Percentiles rank a stretch among this genome's conserved stretches.
Evolutionary conservation across 2,113 vertebrate species (phyloP).

Genomic region (human (Homo sapiens)): DNA sequence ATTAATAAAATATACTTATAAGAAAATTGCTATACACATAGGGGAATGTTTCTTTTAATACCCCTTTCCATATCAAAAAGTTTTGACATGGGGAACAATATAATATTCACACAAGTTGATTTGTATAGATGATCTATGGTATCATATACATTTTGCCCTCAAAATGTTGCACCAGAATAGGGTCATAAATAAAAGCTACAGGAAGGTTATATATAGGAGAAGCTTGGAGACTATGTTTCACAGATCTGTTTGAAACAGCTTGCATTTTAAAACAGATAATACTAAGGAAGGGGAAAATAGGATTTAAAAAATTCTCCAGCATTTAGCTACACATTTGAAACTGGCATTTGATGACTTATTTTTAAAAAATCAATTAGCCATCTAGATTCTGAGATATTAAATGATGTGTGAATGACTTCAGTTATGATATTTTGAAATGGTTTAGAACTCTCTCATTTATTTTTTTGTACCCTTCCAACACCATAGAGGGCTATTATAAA

Average conservation of each 20-base stretch:
- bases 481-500: background rate
- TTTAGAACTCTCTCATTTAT: background rate
- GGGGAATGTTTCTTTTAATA: constrained; percentile 59
- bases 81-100: constrained; percentile 35
- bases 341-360: background rate
- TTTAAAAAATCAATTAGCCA: constrained; percentile 26
- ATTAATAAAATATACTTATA: constrained; percentile 72
- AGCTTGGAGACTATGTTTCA: background rate
- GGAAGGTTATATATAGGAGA: background rate
- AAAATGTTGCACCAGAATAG: background rate
- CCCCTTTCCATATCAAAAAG: constrained; percentile 37
- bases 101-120: constrained; percentile 33
- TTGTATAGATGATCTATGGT: constrained; percentile 39
- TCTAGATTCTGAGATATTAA: background rate
- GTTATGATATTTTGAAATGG: background rate
- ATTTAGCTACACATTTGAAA: constrained; percentile 45
- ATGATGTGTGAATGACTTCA: background rate
- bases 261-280: constrained; percentile 51
- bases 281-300: constrained; percentile 24
- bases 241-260: background rate
- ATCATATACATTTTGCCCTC: background rate
- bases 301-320: background rate
- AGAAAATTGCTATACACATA: constrained; percentile 62
- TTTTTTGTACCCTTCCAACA: constrained; percentile 16
- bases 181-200: constrained; percentile 46